These are phyloP conservation scores for Eulemur mongoz DNA, from an alignment of 2,797 vertebrate genomes.

Conservation along the genomic window DNA sequence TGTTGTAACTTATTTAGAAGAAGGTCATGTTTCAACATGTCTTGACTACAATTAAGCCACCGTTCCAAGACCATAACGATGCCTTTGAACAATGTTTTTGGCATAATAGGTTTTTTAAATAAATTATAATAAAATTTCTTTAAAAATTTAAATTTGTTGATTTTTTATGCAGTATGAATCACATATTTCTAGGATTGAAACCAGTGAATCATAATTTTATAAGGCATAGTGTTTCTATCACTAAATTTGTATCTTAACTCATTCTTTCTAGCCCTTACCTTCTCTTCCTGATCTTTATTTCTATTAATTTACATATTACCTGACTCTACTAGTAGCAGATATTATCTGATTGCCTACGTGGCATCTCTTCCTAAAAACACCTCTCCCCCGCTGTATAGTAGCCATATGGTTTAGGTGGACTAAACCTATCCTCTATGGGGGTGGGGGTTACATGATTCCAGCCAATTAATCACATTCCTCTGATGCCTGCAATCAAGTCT, in stretches of 20 bases:
- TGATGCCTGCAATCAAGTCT: not conserved
- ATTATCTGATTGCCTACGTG: not conserved
- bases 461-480: not conserved
- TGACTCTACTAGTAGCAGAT: not conserved
- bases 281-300: not conserved
- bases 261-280: not conserved
- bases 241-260: not conserved
- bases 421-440: not conserved
- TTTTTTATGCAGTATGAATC: not conserved
- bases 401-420: not conserved
- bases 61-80: not conserved
- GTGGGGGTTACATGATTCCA: not conserved
- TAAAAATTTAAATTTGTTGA: not conserved
- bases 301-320: not conserved
- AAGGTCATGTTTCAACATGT: not conserved
- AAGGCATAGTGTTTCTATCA: not conserved
- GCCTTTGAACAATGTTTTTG: not conserved
- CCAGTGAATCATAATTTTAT: not conserved
- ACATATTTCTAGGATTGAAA: constrained; percentile 11
- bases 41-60: not conserved
- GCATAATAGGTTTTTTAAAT: not conserved
- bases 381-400: not conserved
- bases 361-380: not conserved
- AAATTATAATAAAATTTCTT: not conserved
- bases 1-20: constrained; percentile 9